phyloP scores from a whole-genome alignment of 1,140 invertebrate genomes.

The Dinoponera quadriceps region DNA sequence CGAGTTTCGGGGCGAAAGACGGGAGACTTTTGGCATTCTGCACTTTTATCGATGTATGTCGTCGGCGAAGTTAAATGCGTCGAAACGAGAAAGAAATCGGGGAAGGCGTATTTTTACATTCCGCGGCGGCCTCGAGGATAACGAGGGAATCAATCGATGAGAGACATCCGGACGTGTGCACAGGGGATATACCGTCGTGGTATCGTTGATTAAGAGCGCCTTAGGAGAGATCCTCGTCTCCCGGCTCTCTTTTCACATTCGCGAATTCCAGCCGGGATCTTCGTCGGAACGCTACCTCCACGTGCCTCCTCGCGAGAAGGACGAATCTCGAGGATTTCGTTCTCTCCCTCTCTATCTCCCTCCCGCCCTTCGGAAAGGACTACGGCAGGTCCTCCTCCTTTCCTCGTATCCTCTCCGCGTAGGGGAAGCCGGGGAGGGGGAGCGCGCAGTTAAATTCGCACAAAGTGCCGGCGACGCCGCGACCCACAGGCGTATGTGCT shows the following conservation, averaged over 20 bases:
- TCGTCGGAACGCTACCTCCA: not conserved
- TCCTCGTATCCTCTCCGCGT: not conserved
- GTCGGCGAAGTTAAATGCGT: too few relatives aligned
- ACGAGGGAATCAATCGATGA: too few relatives aligned
- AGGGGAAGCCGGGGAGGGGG: not conserved
- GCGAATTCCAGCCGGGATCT: not conserved
- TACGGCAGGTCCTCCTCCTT: not conserved
- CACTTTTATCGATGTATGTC: not conserved
- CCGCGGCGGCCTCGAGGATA: too few relatives aligned
- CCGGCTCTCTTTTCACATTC: not conserved
- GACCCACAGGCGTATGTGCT: slow-evolving; percentile 73
- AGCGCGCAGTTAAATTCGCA: slow-evolving; percentile 62
- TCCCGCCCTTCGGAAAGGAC: not conserved
- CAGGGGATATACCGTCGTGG: not conserved
- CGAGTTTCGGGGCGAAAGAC: not conserved
- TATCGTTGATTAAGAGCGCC: not conserved
- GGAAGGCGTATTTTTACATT: too few relatives aligned
- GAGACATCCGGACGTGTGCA: not conserved
- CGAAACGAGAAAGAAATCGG: too few relatives aligned
- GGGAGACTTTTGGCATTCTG: not conserved
- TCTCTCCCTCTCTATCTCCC: not conserved
- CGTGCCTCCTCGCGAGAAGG: slow-evolving; percentile 8
- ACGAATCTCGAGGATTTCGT: not conserved
- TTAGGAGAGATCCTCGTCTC: not conserved
- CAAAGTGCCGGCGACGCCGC: slow-evolving; percentile 60